A percentile compares a stretch with the other conserved stretches of the same genome.
These are phyloP conservation scores for Drosophila planitibia DNA, from an alignment of 2,888 invertebrate species.

Conservation along the genomic window DNA sequence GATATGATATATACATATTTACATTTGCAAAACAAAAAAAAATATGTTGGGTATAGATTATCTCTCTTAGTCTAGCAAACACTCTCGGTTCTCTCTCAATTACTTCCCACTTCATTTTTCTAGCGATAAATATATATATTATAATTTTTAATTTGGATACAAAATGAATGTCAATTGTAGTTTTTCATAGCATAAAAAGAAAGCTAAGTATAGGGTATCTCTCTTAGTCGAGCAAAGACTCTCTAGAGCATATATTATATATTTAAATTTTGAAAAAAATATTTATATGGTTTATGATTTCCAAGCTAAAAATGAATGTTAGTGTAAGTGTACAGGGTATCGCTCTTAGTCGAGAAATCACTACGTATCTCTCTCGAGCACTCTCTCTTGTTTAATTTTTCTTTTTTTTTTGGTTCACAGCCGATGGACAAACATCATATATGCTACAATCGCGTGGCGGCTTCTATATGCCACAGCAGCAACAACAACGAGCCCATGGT, in stretches of 20 bases:
- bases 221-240: neutral
- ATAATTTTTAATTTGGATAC: no score
- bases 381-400: neutral
- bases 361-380: no score
- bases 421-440: constrained; percentile 41
- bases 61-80: no score
- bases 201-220: neutral
- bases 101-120: no score
- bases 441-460: constrained; percentile 36
- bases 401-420: constrained; percentile 12
- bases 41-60: no score
- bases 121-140: no score
- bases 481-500: neutral
- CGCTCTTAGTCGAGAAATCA: neutral
- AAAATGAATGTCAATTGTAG: no score
- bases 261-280: neutral
- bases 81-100: no score
- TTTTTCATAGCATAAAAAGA: no score
- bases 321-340: neutral
- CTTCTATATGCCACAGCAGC: constrained; percentile 24
- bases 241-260: no score
- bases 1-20: neutral
- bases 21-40: neutral
- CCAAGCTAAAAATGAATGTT: neutral
- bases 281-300: neutral